phyloP scores from a whole-genome alignment of 1,140 invertebrate species.

The Drosophila asahinai region DNA sequence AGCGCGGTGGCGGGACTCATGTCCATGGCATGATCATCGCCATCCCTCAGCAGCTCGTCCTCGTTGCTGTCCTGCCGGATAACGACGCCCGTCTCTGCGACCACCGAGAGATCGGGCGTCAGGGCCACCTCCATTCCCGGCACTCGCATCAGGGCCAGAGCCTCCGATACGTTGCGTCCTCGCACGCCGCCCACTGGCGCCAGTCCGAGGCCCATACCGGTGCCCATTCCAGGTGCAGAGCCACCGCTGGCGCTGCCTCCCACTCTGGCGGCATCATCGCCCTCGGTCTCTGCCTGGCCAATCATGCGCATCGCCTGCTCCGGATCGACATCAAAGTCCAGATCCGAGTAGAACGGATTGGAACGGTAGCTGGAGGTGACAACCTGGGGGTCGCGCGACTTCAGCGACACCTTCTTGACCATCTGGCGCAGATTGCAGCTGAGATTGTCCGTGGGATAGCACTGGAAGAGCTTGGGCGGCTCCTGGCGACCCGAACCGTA shows the following conservation, averaged over 20 bases:
- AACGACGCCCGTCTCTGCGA: slow-evolving; percentile 77
- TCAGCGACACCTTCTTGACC: slow-evolving; percentile 88
- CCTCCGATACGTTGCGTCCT: slow-evolving; percentile 49
- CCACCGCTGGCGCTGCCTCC: slow-evolving; percentile 25
- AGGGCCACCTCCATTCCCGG: slow-evolving; percentile 84
- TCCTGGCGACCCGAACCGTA: slow-evolving; percentile 63
- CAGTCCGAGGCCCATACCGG: slow-evolving; percentile 2
- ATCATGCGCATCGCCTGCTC: slow-evolving; percentile 74
- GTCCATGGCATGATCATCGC: slow-evolving; percentile 60
- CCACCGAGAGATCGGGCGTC: slow-evolving; percentile 81
- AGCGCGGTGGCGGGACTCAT: slow-evolving; percentile 59
- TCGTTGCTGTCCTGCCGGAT: slow-evolving; percentile 76
- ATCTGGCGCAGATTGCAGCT: slow-evolving; percentile 92
- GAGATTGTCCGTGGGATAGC: slow-evolving; percentile 92
- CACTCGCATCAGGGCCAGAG: slow-evolving; percentile 57
- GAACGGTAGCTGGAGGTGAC: slow-evolving; percentile 85
- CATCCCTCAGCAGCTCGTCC: slow-evolving; percentile 59
- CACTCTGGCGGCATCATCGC: slow-evolving; percentile 48
- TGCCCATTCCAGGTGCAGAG: neutral
- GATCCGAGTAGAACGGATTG: slow-evolving; percentile 85
- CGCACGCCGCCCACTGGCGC: slow-evolving; percentile 36
- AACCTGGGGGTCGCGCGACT: slow-evolving; percentile 87
- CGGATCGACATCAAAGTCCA: slow-evolving; percentile 87
- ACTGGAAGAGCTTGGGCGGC: slow-evolving; percentile 88
- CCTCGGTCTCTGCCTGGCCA: slow-evolving; percentile 52